These are phyloP conservation scores for Hafferia zeledoni DNA, from an alignment of 2,797 vertebrate genomes.

Conservation along the genomic window DNA sequence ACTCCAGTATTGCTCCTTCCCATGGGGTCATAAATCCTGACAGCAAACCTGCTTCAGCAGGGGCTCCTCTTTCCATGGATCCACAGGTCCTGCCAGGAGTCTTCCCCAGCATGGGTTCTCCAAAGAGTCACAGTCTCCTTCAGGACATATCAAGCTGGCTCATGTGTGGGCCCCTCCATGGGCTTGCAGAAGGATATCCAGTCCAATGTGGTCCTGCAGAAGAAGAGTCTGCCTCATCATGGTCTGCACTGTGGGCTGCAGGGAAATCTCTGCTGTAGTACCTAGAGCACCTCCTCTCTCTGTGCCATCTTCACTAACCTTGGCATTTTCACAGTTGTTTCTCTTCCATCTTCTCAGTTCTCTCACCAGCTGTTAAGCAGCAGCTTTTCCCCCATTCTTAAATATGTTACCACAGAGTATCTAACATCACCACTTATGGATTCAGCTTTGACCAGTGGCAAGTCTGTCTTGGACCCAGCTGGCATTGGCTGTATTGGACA, in stretches of 20 bases:
- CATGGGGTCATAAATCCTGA: neutral
- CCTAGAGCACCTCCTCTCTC: neutral
- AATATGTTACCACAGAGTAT: neutral
- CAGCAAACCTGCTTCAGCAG: neutral
- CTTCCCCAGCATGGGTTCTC: neutral
- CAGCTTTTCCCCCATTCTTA: neutral
- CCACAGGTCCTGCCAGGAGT: neutral
- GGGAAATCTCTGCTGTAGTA: neutral
- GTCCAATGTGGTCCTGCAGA: rapidly evolving
- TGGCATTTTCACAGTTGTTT: neutral
- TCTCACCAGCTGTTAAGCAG: neutral
- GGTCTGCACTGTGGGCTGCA: neutral
- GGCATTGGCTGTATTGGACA: rapidly evolving
- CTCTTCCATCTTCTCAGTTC: neutral
- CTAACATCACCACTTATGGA: neutral
- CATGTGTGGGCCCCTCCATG: rapidly evolving
- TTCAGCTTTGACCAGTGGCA: neutral
- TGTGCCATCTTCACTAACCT: neutral
- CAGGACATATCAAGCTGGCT: neutral
- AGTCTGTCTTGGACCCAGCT: neutral
- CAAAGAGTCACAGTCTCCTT: neutral
- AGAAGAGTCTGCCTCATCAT: neutral
- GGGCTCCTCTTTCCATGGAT: rapidly evolving
- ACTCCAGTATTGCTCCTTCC: neutral
- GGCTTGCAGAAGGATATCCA: neutral